phyloP scores from a whole-genome alignment of 2,113 vertebrate genomes.

The Psittacula cyanocephala region DNA sequence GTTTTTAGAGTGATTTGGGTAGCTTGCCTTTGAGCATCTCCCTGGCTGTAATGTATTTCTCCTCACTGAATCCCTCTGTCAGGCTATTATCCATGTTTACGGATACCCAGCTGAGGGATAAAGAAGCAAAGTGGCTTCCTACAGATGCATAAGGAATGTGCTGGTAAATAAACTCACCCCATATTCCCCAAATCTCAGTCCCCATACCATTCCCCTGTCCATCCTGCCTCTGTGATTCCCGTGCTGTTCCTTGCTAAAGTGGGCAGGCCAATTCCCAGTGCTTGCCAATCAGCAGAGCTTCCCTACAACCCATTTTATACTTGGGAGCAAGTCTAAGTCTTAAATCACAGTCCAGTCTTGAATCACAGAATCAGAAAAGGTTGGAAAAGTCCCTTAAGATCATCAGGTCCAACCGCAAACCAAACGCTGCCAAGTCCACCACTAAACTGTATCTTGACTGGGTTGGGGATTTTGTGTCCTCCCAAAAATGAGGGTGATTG shows the following conservation, averaged over 20 bases:
- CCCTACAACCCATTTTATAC: neutral
- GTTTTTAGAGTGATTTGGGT: neutral
- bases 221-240: neutral
- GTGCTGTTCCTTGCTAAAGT: rapidly evolving
- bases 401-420: neutral
- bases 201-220: neutral
- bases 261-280: neutral
- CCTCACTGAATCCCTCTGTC: neutral
- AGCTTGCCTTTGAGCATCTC: neutral
- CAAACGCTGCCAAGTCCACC: rapidly evolving
- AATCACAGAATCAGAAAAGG: rapidly evolving
- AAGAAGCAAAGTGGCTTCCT: neutral
- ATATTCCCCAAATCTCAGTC: neutral
- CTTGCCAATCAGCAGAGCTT: neutral
- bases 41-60: neutral
- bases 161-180: neutral
- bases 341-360: neutral
- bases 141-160: neutral
- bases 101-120: neutral
- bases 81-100: neutral
- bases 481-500: neutral
- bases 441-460: neutral
- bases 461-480: neutral
- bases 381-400: neutral
- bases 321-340: neutral